Evolutionary conservation across 2,888 invertebrate genomes (phyloP).

Genomic region (Lithosia quadra): DNA sequence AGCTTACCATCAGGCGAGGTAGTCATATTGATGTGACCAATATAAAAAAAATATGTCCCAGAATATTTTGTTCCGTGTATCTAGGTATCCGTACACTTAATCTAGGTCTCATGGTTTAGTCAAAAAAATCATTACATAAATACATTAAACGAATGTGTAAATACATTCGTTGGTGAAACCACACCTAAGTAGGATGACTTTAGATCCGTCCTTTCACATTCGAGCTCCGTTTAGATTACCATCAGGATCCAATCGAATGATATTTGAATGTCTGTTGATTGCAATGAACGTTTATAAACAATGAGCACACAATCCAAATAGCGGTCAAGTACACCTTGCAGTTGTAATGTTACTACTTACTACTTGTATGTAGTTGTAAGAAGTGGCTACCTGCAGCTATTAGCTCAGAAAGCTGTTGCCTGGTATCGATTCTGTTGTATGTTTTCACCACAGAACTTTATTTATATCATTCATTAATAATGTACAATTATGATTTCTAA

Average conservation of each 20-base stretch:
- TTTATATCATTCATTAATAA: no score
- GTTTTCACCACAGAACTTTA: not conserved
- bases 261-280: constrained; percentile 48
- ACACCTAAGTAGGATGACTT: not conserved
- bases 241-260: constrained; percentile 28
- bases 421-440: not conserved
- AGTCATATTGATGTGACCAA: no score
- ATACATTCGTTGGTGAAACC: not conserved
- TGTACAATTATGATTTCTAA: no score
- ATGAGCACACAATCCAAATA: constrained; percentile 34
- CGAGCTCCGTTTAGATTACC: constrained; percentile 24
- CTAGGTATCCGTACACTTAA: no score
- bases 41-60: no score
- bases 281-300: constrained; percentile 42
- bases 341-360: no score
- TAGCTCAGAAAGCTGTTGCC: not conserved
- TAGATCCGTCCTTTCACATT: constrained; percentile 37
- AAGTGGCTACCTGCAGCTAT: not conserved
- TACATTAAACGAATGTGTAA: not conserved
- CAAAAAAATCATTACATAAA: not conserved
- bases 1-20: no score
- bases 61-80: no score
- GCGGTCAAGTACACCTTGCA: constrained; percentile 29
- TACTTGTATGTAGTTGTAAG: no score
- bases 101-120: not conserved